Conservation (phyloP, 2,888 invertebrate genomes). For the Parnassius orleans region DNA sequence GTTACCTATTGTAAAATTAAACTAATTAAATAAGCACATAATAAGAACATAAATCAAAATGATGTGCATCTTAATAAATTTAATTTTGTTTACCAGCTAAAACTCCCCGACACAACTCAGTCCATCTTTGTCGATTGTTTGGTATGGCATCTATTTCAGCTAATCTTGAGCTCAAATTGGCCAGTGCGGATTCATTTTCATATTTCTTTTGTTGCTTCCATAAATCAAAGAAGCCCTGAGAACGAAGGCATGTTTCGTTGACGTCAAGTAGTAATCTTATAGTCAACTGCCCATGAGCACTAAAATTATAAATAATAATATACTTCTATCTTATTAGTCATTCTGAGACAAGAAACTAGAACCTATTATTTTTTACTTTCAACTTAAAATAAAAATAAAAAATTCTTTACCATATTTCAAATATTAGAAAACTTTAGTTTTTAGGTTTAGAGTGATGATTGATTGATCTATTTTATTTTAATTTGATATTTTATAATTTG, state of each 20-base stretch:
- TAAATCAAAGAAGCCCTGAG: slow-evolving; percentile 96
- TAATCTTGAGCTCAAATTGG: slow-evolving; percentile 84
- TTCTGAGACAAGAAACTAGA: too few relatives aligned
- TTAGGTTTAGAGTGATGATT: too few relatives aligned
- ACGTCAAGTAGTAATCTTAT: slow-evolving; percentile 94
- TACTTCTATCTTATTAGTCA: background rate
- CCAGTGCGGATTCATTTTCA: slow-evolving; percentile 92
- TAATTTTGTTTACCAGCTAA: slow-evolving; percentile 74
- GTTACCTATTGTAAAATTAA: slow-evolving; percentile 83
- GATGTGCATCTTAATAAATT: background rate
- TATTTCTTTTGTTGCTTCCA: slow-evolving; percentile 90
- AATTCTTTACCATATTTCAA: too few relatives aligned
- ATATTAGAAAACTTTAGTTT: too few relatives aligned
- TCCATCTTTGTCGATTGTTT: slow-evolving; percentile 81
- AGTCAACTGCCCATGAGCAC: slow-evolving; percentile 90
- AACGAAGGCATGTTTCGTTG: slow-evolving; percentile 94
- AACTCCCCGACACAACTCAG: slow-evolving; percentile 84
- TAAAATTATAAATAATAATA: slow-evolving; percentile 49
- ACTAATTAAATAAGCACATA: slow-evolving; percentile 3
- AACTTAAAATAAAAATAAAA: too few relatives aligned
- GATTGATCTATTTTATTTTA: too few relatives aligned
- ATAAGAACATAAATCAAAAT: background rate
- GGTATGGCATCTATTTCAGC: slow-evolving; percentile 85
- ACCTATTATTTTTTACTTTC: too few relatives aligned
- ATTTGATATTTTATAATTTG: too few relatives aligned